These are phyloP conservation scores for Neomicropteryx cornuta DNA, from an alignment of 1,140 invertebrate genomes.

Conservation along the genomic window DNA sequence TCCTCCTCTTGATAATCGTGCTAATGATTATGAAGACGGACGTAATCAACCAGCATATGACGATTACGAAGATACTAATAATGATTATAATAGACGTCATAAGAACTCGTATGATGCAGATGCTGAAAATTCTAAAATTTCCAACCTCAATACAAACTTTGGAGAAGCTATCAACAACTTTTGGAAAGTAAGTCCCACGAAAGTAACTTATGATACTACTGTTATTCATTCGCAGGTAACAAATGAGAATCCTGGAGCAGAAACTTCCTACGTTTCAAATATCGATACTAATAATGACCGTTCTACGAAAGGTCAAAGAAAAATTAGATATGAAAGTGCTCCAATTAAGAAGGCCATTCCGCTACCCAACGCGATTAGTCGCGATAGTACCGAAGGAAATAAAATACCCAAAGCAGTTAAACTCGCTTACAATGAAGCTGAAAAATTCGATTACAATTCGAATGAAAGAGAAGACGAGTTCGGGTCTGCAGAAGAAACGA, in stretches of 20 bases:
- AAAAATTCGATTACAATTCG: constrained; percentile 13
- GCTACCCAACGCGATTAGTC: too few relatives aligned
- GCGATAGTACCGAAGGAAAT: constrained; percentile 15
- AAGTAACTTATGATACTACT: too few relatives aligned
- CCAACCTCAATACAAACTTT: constrained; percentile 16
- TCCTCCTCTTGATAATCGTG: too few relatives aligned
- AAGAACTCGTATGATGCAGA: constrained; percentile 26
- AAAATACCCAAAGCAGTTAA: constrained; percentile 16
- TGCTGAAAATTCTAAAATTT: constrained; percentile 21
- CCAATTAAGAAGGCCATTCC: too few relatives aligned
- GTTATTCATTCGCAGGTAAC: too few relatives aligned
- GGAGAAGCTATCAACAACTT: constrained; percentile 29
- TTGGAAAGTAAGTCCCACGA: constrained; percentile 32
- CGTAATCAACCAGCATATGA: constrained; percentile 15
- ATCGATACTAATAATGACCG: too few relatives aligned
- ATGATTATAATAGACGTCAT: constrained; percentile 16
- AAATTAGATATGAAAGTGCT: too few relatives aligned
- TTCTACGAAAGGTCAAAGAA: too few relatives aligned
- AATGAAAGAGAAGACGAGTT: constrained; percentile 16
- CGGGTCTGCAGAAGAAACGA: constrained; percentile 28
- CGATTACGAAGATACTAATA: constrained; percentile 29
- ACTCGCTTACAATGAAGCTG: constrained; percentile 13
- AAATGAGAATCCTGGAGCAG: too few relatives aligned
- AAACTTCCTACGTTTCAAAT: too few relatives aligned
- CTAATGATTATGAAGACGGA: constrained; percentile 28